Evolutionary conservation across 2,888 invertebrate species (phyloP).

Genomic region (Yponomeuta evonymella): DNA sequence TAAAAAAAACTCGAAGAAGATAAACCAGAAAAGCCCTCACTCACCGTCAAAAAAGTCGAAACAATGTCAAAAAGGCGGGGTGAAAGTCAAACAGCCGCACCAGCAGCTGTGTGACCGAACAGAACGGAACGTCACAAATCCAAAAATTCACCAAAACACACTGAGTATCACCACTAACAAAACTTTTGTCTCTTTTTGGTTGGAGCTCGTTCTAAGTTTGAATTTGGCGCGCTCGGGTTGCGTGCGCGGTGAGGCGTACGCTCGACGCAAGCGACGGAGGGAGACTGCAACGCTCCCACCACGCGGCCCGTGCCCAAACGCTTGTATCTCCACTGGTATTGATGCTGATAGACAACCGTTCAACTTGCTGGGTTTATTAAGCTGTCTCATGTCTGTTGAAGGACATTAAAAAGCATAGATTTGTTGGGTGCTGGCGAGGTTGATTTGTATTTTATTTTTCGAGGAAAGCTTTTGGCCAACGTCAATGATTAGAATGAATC

Average conservation of each 20-base stretch:
- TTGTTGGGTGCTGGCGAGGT: too few species aligned
- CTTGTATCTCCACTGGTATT: constrained; percentile 40
- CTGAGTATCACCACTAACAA: not conserved
- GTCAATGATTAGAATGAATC: too few species aligned
- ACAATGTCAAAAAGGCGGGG: constrained; percentile 37
- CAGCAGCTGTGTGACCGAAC: constrained; percentile 23
- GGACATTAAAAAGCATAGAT: not conserved
- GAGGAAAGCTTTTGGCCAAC: too few species aligned
- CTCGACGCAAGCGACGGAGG: constrained; percentile 60
- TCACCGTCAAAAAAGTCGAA: constrained; percentile 56
- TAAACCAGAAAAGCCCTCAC: constrained; percentile 39
- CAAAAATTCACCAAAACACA: constrained; percentile 22
- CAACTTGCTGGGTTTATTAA: not conserved
- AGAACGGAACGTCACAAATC: not conserved
- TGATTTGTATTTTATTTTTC: too few species aligned
- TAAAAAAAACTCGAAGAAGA: constrained; percentile 47
- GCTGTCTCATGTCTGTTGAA: not conserved
- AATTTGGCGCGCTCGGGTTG: constrained; percentile 48
- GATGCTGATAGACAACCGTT: not conserved
- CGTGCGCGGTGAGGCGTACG: constrained; percentile 54
- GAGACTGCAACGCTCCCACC: constrained; percentile 70
- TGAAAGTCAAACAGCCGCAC: constrained; percentile 45
- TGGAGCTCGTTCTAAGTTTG: constrained; percentile 25
- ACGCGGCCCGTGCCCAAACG: constrained; percentile 54
- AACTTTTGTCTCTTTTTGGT: constrained; percentile 2